Evolutionary conservation across 2,797 vertebrate species (phyloP).

Genomic region (Sarcophilus harrisii): DNA sequence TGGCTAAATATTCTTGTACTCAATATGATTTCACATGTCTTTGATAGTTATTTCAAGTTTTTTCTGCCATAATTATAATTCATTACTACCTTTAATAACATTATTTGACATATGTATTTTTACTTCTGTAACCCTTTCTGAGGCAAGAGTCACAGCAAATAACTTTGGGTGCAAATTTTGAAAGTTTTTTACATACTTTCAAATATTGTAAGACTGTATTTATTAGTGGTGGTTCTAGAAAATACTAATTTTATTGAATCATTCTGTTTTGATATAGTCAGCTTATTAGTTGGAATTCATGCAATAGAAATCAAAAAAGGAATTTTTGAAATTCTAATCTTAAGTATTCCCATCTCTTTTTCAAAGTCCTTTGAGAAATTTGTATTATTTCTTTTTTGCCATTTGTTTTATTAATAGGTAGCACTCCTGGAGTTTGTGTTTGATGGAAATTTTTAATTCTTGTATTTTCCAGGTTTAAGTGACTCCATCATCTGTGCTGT

Average conservation of each 20-base stretch:
- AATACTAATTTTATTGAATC: neutral
- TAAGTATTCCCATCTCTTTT: neutral
- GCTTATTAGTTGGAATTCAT: neutral
- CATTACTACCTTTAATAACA: neutral
- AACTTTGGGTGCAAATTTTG: neutral
- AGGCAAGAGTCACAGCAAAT: neutral
- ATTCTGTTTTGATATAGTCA: neutral
- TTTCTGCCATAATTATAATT: neutral
- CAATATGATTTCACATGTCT: neutral
- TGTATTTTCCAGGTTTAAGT: neutral
- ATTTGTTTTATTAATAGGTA: neutral
- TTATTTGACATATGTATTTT: neutral
- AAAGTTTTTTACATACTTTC: neutral
- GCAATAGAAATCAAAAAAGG: neutral
- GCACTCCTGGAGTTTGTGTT: neutral
- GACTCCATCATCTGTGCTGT: neutral
- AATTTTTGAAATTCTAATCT: neutral
- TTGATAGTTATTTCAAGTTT: neutral
- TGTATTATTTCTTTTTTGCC: neutral
- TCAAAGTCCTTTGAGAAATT: neutral
- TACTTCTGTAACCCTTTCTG: neutral
- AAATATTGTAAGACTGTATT: neutral
- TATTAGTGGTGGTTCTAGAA: neutral
- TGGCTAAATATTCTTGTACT: neutral
- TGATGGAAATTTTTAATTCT: neutral